Evolutionary conservation across 2,797 vertebrate genomes (phyloP), one percentile per base, ranked within the genome.

Genomic region (Poecilia velifera): DNA sequence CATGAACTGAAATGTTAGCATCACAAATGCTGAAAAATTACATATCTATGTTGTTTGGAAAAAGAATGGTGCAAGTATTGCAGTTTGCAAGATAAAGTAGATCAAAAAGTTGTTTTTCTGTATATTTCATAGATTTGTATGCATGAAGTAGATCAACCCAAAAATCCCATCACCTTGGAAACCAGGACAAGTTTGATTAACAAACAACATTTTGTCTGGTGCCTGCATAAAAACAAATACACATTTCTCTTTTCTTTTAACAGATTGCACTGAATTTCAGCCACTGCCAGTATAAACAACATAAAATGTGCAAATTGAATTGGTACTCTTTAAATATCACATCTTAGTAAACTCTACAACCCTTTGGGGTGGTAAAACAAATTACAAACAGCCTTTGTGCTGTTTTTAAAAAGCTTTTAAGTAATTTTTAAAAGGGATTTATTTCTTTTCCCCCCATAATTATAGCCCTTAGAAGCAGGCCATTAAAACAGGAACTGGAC

Each of bases 51-150:
- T 66, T 43, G 73, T 62, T 53, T 72, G 28, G n/a, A 66, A 68
- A 22, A 45, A 47, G 28, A 31, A 45, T 64, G n/a, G 47, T 59
- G 59, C 74, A 25, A 7, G 73, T 84, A 20, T 64, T 70, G 59
- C 13, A 53, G 51, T 25, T 51, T 76, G 70, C 47, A 84, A 49
- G 81, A 31, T 20, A 57, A 83, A 72, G 41, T 28, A 68, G 20
- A 83, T 51, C 71, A 6, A 78, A 76, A 84, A 72, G 28, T 10
- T 57, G 46, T 66, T 16, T 51, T 82, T 76, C 28, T 73, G 25
- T 77, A 76, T 64, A 57, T 78, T 64, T 72, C 20, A 57, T 39
- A 62, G n/a, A 71, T 80, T 82, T 85, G 47, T 53, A 72, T 73
- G 12, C 20, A 36, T 31, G 49, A 0, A 75, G 71, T 31, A 4